Conservation (phyloP, 2,797 vertebrate genomes). For the Molossus alvarezi region DNA sequence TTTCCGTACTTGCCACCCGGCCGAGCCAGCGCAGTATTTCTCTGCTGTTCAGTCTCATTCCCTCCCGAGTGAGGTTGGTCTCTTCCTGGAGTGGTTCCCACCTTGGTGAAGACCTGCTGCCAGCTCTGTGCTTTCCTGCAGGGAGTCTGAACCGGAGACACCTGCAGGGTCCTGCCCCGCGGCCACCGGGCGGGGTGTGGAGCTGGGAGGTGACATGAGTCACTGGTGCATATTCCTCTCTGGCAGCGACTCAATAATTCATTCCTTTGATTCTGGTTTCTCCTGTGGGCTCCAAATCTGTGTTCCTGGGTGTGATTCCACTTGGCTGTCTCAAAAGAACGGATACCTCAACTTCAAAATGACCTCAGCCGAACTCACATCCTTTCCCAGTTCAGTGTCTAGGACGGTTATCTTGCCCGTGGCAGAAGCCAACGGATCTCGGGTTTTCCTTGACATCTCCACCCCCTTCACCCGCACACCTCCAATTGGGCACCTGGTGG, state of each 20-base stretch:
- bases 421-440: background rate
- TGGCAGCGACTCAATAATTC: background rate
- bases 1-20: background rate
- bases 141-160: background rate
- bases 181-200: background rate
- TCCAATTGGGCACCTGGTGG: background rate
- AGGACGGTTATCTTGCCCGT: rapidly evolving
- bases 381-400: rapidly evolving
- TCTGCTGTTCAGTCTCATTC: background rate
- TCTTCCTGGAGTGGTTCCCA: background rate
- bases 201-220: background rate
- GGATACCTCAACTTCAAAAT: background rate
- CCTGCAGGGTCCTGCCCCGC: background rate
- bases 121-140: background rate
- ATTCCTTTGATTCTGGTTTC: background rate
- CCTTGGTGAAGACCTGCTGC: background rate
- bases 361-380: background rate
- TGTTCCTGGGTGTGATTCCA: background rate
- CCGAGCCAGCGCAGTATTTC: background rate
- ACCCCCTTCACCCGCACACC: rapidly evolving
- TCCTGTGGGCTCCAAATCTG: background rate
- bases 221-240: background rate
- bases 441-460: background rate
- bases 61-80: background rate
- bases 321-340: background rate